phyloP scores from a whole-genome alignment of 2,797 vertebrate genomes.

The Pangasius sanitwongsei region DNA sequence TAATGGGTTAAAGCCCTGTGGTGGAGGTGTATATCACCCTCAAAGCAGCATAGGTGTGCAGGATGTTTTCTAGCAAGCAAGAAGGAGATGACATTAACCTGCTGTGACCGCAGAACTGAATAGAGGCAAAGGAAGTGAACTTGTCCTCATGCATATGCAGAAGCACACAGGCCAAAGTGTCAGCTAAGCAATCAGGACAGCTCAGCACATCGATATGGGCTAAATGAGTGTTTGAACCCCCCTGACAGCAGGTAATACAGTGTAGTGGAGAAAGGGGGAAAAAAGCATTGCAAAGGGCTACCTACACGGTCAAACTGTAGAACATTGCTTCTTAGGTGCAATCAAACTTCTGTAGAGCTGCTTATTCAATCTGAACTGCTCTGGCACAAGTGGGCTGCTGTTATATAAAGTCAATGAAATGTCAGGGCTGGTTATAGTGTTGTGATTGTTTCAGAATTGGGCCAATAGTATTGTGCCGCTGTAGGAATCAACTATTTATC shows the following conservation, averaged over 20 bases:
- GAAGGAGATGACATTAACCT: slow-evolving; percentile 69
- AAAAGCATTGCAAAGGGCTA: not conserved
- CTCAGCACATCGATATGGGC: slow-evolving; percentile 46
- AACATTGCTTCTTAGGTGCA: slow-evolving; percentile 30
- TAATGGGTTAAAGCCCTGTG: not conserved
- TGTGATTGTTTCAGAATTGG: not conserved
- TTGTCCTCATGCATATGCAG: slow-evolving; percentile 62
- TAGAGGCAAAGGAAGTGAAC: slow-evolving; percentile 59
- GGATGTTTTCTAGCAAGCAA: slow-evolving; percentile 41
- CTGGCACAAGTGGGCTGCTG: slow-evolving; percentile 1
- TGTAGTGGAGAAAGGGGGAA: slow-evolving; percentile 9
- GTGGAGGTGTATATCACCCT: not conserved
- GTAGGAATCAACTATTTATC: slow-evolving; percentile 4
- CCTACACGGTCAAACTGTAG: slow-evolving; percentile 26
- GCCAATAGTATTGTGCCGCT: slow-evolving; percentile 16
- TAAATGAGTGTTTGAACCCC: slow-evolving; percentile 46
- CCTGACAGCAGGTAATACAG: slow-evolving; percentile 33
- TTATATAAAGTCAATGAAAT: slow-evolving; percentile 41
- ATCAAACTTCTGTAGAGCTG: slow-evolving; percentile 33
- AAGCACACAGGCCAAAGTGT: slow-evolving; percentile 45
- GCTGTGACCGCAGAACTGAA: slow-evolving; percentile 63
- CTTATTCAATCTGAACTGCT: slow-evolving; percentile 43
- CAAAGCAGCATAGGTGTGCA: slow-evolving; percentile 1
- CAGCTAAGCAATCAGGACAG: slow-evolving; percentile 50
- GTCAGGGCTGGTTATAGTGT: slow-evolving; percentile 24